phyloP scores from a whole-genome alignment of 2,113 vertebrate genomes.

The Lontra canadensis region DNA sequence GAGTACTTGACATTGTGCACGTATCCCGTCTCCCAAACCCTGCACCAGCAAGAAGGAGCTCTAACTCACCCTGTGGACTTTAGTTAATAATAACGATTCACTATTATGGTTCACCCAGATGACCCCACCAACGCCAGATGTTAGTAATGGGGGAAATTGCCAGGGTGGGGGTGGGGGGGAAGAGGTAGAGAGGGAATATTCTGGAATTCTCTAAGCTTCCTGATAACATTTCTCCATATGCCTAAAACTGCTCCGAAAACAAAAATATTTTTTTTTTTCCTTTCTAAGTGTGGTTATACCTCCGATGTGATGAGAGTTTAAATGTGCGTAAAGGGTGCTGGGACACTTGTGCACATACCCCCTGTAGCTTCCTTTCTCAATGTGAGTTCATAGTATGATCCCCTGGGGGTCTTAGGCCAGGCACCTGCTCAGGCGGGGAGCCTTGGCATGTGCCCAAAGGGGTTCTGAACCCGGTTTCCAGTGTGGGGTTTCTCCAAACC shows the following conservation, averaged over 20 bases:
- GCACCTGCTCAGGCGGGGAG: neutral
- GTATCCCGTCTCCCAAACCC: neutral
- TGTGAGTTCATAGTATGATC: no score
- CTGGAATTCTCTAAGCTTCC: neutral
- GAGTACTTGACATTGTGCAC: fast-evolving
- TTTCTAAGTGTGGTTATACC: neutral
- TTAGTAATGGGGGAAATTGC: neutral
- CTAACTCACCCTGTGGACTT: neutral
- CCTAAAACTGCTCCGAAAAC: neutral
- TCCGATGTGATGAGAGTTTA: neutral
- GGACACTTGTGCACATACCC: neutral
- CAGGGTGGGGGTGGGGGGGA: no score
- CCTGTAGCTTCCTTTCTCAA: neutral
- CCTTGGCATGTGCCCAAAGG: neutral
- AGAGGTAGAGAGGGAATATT: neutral
- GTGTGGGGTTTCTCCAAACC: neutral
- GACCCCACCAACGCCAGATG: neutral
- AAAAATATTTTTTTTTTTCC: neutral
- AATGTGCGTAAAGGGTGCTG: neutral
- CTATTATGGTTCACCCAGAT: neutral
- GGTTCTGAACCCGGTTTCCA: neutral
- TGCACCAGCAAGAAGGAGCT: neutral
- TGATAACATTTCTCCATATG: neutral
- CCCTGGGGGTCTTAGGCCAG: neutral
- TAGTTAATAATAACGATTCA: neutral